Evolutionary conservation across 2,113 vertebrate species (phyloP).

Genomic region (Pachypanchax playfairii): DNA sequence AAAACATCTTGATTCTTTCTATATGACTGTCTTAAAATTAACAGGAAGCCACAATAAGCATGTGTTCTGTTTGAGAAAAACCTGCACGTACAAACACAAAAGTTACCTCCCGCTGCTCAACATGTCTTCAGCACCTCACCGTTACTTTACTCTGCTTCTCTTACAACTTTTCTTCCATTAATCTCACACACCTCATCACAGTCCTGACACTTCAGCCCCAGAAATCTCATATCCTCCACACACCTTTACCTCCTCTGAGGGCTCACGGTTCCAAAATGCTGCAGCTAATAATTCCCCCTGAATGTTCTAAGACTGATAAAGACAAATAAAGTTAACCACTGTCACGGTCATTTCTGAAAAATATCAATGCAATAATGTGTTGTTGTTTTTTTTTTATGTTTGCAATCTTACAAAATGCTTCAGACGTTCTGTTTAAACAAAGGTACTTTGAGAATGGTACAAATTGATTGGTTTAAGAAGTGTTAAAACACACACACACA

Average conservation of each 20-base stretch:
- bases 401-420: background rate
- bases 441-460: background rate
- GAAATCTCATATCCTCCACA: slow-evolving; percentile 72
- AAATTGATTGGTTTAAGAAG: background rate
- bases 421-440: too few species aligned
- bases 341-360: background rate
- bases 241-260: slow-evolving; percentile 68
- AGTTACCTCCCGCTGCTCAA: slow-evolving; percentile 23
- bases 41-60: background rate
- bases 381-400: background rate
- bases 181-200: slow-evolving; percentile 75
- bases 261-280: slow-evolving; percentile 42
- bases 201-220: slow-evolving; percentile 59
- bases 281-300: slow-evolving; percentile 52
- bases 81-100: slow-evolving; percentile 11
- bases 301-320: slow-evolving; percentile 12
- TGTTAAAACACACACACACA: background rate
- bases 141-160: slow-evolving; percentile 30
- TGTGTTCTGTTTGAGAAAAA: background rate
- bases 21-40: slow-evolving; percentile 10
- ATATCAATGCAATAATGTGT: background rate
- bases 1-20: slow-evolving; percentile 21
- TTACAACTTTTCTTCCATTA: slow-evolving; percentile 52
- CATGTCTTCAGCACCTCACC: slow-evolving; percentile 58
- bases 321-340: background rate